A percentile compares a stretch with the other conserved stretches of the same genome.
Conservation (phyloP, 1,140 invertebrate genomes). For the Asbolus verrucosus region DNA sequence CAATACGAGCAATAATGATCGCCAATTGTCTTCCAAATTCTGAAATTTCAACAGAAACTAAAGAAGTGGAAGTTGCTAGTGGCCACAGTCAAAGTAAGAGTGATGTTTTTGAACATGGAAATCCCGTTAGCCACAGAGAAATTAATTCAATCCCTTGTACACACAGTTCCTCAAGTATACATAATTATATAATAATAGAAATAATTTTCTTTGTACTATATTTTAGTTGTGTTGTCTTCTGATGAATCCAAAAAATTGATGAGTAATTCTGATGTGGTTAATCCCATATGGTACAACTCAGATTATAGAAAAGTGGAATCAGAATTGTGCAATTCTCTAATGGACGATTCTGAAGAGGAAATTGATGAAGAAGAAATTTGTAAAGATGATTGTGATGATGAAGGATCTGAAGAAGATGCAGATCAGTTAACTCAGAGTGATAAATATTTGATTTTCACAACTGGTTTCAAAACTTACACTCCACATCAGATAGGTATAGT, state of each 20-base stretch:
- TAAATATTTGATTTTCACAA: conserved; percentile 89
- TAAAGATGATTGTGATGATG: conserved; percentile 53
- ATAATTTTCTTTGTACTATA: not conserved
- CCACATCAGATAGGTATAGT: conserved; percentile 86
- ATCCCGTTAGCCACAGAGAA: conserved; percentile 69
- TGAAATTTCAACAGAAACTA: conserved; percentile 58
- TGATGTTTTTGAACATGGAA: conserved; percentile 65
- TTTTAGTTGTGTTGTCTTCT: not conserved
- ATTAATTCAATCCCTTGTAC: conserved; percentile 56
- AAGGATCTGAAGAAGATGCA: conserved; percentile 58
- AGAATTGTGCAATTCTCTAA: conserved; percentile 57
- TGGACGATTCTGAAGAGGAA: conserved; percentile 63
- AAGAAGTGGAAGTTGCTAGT: conserved; percentile 59
- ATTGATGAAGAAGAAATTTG: conserved; percentile 56
- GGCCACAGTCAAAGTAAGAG: conserved; percentile 46
- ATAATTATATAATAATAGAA: conserved; percentile 20
- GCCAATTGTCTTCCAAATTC: conserved; percentile 73
- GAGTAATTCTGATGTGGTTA: not conserved
- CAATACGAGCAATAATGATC: conserved; percentile 81
- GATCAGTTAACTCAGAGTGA: conserved; percentile 68
- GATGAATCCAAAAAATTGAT: not conserved
- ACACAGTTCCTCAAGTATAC: conserved; percentile 47
- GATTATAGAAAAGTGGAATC: conserved; percentile 70
- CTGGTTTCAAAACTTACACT: conserved; percentile 85
- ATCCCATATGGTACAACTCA: conserved; percentile 70